Conservation (phyloP, 2,888 invertebrate species). For the Diarsia dahlii region DNA sequence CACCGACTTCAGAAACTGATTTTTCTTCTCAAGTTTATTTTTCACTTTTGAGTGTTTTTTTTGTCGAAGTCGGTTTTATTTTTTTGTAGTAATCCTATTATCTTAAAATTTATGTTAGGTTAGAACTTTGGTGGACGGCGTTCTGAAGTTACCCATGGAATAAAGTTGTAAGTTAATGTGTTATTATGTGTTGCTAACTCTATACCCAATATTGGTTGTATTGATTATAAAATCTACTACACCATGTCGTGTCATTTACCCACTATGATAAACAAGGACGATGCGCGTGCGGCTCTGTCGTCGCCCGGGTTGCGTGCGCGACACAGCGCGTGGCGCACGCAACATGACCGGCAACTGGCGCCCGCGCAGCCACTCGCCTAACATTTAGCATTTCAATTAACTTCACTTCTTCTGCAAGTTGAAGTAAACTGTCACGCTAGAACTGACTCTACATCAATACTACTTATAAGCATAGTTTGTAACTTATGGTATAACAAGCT, state of each 20-base stretch:
- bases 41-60: too few species aligned
- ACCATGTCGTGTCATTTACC: not conserved
- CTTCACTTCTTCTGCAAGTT: too few species aligned
- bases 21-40: too few species aligned
- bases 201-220: not conserved
- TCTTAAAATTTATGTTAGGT: not conserved
- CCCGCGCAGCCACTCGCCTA: slow-evolving; percentile 5
- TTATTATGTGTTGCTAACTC: not conserved
- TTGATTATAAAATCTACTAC: not conserved
- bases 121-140: not conserved
- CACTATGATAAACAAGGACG: slow-evolving; percentile 13
- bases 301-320: slow-evolving; percentile 38
- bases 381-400: slow-evolving; percentile 17
- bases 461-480: too few species aligned
- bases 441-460: not conserved
- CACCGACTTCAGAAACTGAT: too few species aligned
- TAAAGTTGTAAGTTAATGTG: too few species aligned
- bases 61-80: too few species aligned
- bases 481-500: not conserved
- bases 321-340: slow-evolving; percentile 33
- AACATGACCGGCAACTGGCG: slow-evolving; percentile 21
- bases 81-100: not conserved
- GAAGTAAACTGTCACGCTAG: not conserved
- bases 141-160: too few species aligned
- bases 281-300: slow-evolving; percentile 14